These are phyloP conservation scores for Enteromius fasciolatus DNA, from an alignment of 2,797 vertebrate species.

Conservation along the genomic window DNA sequence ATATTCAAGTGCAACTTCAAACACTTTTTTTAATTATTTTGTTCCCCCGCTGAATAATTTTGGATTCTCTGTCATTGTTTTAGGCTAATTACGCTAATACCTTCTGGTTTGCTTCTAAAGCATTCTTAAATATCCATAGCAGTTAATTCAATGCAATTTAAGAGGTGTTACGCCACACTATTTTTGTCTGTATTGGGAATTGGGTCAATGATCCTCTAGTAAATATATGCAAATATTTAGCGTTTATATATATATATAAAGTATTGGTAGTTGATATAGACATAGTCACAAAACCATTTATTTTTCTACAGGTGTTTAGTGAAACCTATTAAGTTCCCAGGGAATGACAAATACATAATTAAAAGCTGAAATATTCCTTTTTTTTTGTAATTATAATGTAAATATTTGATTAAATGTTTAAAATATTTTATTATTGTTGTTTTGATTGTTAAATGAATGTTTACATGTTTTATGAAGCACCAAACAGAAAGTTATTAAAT, in stretches of 20 bases:
- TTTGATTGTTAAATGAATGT: neutral
- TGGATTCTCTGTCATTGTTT: conserved; percentile 10
- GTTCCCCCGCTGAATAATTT: neutral
- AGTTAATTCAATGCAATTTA: neutral
- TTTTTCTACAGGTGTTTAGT: neutral
- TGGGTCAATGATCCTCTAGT: neutral
- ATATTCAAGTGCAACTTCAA: conserved; percentile 35
- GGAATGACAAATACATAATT: neutral
- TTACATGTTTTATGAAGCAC: neutral
- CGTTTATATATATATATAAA: neutral
- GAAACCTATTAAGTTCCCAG: neutral
- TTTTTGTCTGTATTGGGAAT: neutral
- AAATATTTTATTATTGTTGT: no score
- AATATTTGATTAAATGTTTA: neutral
- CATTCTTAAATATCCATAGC: conserved; percentile 16
- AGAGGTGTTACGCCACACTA: neutral
- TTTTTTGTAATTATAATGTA: neutral
- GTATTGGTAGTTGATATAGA: neutral
- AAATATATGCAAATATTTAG: neutral
- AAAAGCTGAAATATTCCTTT: neutral
- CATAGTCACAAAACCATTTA: neutral
- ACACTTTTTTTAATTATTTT: neutral
- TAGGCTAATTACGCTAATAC: neutral
- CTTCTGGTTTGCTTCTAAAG: conserved; percentile 2
- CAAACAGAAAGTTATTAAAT: neutral